These are phyloP conservation scores for Artibeus lituratus DNA, from an alignment of 2,797 vertebrate genomes.

Conservation along the genomic window DNA sequence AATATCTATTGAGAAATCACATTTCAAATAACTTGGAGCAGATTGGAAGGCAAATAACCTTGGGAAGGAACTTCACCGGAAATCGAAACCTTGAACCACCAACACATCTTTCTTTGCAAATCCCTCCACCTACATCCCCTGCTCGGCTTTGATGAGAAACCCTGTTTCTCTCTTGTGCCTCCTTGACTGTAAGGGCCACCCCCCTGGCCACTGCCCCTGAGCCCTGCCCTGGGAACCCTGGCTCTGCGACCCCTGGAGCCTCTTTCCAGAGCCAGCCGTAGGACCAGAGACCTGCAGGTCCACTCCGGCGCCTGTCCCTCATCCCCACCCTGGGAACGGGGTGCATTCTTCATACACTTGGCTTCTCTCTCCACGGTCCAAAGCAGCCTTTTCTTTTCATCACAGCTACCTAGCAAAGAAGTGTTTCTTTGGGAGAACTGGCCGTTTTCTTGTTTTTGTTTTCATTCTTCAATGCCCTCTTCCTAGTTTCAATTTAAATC, in stretches of 20 bases:
- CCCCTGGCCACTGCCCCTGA: neutral
- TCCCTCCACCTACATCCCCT: neutral
- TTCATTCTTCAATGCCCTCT: neutral
- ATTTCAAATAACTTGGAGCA: neutral
- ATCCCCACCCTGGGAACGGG: neutral
- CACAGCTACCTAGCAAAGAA: neutral
- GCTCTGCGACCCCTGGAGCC: neutral
- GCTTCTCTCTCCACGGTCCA: neutral
- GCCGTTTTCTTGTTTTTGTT: neutral
- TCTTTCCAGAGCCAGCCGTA: neutral
- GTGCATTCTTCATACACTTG: accelerated
- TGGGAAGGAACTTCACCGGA: conserved; percentile 13
- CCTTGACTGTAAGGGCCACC: no score
- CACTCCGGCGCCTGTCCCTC: neutral
- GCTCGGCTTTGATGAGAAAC: neutral
- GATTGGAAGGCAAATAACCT: neutral
- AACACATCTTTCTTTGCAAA: neutral
- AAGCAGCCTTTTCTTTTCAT: neutral
- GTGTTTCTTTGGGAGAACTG: neutral
- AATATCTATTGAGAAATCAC: neutral
- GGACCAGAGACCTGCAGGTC: neutral
- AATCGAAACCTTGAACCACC: neutral
- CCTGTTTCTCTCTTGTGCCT: neutral
- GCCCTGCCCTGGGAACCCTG: neutral
- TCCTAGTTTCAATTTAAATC: neutral